Percentiles rank a stretch among this genome's conserved stretches.
phyloP scores from a whole-genome alignment of 1,140 invertebrate species.

The Lordiphosa clarofinis region DNA sequence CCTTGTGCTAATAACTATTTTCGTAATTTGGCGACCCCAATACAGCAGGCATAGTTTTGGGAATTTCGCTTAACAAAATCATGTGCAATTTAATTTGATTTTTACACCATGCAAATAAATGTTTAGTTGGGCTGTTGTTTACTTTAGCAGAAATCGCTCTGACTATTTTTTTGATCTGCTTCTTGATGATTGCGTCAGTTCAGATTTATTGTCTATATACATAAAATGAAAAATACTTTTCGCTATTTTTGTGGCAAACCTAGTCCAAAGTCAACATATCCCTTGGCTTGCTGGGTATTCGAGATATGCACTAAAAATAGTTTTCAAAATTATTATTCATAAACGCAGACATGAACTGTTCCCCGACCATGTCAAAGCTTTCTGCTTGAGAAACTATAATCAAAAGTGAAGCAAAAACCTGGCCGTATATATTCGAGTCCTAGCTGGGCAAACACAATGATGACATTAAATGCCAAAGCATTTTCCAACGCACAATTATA shows the following conservation, averaged over 20 bases:
- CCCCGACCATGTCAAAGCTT: constrained; percentile 31
- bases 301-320: constrained; percentile 64
- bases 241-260: constrained; percentile 27
- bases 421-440: constrained; percentile 9
- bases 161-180: no score
- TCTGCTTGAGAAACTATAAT: constrained; percentile 33
- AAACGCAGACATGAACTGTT: constrained; percentile 42
- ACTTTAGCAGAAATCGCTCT: no score
- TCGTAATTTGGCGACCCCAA: no score
- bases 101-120: no score
- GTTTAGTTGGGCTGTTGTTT: no score
- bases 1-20: no score
- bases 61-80: no score
- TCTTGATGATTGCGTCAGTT: no score
- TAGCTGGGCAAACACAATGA: constrained; percentile 17
- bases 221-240: constrained; percentile 3
- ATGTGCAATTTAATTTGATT: no score
- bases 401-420: constrained; percentile 31
- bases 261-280: constrained; percentile 19
- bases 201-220: neutral
- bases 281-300: constrained; percentile 24
- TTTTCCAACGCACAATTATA: constrained; percentile 55
- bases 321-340: constrained; percentile 66
- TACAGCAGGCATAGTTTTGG: no score
- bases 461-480: constrained; percentile 11